Conservation (phyloP, 2,888 invertebrate genomes). For the Stomorhina lunata region DNA sequence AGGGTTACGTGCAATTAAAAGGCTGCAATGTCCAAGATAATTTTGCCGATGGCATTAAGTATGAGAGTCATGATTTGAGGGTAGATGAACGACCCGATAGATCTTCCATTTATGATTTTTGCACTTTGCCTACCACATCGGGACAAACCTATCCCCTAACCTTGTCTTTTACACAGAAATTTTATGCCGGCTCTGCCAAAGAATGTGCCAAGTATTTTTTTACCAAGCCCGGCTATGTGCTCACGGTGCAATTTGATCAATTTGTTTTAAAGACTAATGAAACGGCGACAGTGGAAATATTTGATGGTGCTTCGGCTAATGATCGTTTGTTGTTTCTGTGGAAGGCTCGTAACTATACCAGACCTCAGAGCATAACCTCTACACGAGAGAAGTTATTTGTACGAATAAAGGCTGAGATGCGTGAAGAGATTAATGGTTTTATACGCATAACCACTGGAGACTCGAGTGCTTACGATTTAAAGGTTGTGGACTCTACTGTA, state of each 20-base stretch:
- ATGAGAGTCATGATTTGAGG: slow-evolving; percentile 89
- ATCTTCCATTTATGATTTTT: slow-evolving; percentile 90
- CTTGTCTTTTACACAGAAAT: slow-evolving; percentile 89
- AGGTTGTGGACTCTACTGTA: slow-evolving; percentile 91
- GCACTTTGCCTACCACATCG: slow-evolving; percentile 89
- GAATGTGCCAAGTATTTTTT: slow-evolving; percentile 90
- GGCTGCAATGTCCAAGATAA: slow-evolving; percentile 90
- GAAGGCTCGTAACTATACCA: slow-evolving; percentile 89
- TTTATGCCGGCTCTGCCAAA: slow-evolving; percentile 85
- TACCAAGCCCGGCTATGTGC: slow-evolving; percentile 87
- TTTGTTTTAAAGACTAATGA: slow-evolving; percentile 88
- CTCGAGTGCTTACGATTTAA: slow-evolving; percentile 91
- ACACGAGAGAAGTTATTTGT: slow-evolving; percentile 90
- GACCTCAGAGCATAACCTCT: slow-evolving; percentile 91
- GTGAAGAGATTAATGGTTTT: slow-evolving; percentile 87
- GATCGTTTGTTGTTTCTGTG: slow-evolving; percentile 87
- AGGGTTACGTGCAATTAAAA: slow-evolving; percentile 89
- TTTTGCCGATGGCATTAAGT: slow-evolving; percentile 94
- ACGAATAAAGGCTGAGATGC: slow-evolving; percentile 87
- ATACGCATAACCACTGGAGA: slow-evolving; percentile 89
- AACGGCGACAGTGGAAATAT: slow-evolving; percentile 87
- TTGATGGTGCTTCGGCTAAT: slow-evolving; percentile 87
- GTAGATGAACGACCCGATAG: slow-evolving; percentile 88
- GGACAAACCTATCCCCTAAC: slow-evolving; percentile 94
- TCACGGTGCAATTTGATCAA: slow-evolving; percentile 92